phyloP scores from a whole-genome alignment of 2,113 vertebrate genomes.

The Semnornis frantzii region DNA sequence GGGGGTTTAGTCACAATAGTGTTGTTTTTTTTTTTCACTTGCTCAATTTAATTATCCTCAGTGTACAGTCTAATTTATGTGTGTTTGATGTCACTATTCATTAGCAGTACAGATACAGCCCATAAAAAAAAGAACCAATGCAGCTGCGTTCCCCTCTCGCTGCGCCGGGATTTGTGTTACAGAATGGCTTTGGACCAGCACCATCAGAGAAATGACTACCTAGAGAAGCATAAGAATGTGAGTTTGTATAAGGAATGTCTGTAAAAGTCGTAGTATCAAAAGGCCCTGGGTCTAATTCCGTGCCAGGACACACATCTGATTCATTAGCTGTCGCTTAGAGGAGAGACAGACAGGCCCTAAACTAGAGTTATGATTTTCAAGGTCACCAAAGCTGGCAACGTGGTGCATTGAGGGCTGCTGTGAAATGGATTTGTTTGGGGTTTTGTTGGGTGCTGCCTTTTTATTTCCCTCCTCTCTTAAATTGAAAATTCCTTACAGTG shows the following conservation, averaged over 20 bases:
- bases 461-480: neutral
- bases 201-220: neutral
- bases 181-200: neutral
- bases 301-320: conserved; percentile 39
- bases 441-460: neutral
- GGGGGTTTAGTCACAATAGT: conserved; percentile 32
- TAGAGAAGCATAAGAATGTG: conserved; percentile 7
- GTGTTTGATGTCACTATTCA: conserved; percentile 55
- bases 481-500: neutral
- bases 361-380: conserved; percentile 46
- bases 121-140: neutral
- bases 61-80: conserved; percentile 50
- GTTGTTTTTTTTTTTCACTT: conserved; percentile 35
- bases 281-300: neutral
- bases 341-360: conserved; percentile 10
- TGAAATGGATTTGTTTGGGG: conserved; percentile 44
- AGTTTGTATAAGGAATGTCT: neutral
- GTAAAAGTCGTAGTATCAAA: neutral
- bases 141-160: neutral
- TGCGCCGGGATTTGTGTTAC: neutral
- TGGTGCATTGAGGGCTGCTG: neutral
- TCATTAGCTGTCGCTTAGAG: conserved; percentile 41
- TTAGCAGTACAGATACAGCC: conserved; percentile 21
- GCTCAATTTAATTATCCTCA: conserved; percentile 54
- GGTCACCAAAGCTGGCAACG: conserved; percentile 29